Conservation (phyloP, 2,797 vertebrate species). For the Characodon lateralis region DNA sequence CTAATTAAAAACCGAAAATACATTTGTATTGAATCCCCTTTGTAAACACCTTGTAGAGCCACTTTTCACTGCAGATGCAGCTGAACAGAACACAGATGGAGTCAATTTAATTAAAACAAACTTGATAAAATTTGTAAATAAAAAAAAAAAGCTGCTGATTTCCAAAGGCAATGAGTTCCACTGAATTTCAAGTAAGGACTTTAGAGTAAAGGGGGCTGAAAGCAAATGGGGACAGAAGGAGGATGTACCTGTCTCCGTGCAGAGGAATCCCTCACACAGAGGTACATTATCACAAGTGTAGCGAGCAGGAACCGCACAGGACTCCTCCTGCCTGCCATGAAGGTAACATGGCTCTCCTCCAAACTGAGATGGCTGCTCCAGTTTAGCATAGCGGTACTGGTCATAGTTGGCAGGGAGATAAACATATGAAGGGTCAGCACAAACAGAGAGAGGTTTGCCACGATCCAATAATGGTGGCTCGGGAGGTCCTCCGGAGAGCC, state of each 20-base stretch:
- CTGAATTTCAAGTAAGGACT: background rate
- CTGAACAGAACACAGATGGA: background rate
- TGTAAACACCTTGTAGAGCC: too few relatives aligned
- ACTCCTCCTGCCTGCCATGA: slow-evolving; percentile 83
- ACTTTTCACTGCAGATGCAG: too few relatives aligned
- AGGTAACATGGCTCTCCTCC: slow-evolving; percentile 82
- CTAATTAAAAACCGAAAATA: too few relatives aligned
- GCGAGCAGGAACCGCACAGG: slow-evolving; percentile 76
- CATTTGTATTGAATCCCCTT: too few relatives aligned
- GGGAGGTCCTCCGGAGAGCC: slow-evolving; percentile 46
- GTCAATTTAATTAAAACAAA: background rate
- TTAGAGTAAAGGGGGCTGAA: background rate
- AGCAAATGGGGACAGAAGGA: background rate
- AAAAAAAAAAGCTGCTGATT: too few relatives aligned
- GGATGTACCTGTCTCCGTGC: slow-evolving; percentile 85
- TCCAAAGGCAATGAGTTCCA: background rate
- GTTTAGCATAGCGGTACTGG: slow-evolving; percentile 86
- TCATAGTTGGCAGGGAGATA: slow-evolving; percentile 16
- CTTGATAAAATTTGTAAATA: too few relatives aligned
- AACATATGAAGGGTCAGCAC: slow-evolving; percentile 34
- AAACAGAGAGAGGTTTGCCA: slow-evolving; percentile 25
- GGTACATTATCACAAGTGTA: slow-evolving; percentile 81
- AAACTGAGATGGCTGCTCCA: slow-evolving; percentile 88
- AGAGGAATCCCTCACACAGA: slow-evolving; percentile 89
- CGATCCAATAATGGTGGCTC: slow-evolving; percentile 28